Conservation (phyloP, 92 coral and sea anemone genomes). For the Pocillopora meandrina region DNA sequence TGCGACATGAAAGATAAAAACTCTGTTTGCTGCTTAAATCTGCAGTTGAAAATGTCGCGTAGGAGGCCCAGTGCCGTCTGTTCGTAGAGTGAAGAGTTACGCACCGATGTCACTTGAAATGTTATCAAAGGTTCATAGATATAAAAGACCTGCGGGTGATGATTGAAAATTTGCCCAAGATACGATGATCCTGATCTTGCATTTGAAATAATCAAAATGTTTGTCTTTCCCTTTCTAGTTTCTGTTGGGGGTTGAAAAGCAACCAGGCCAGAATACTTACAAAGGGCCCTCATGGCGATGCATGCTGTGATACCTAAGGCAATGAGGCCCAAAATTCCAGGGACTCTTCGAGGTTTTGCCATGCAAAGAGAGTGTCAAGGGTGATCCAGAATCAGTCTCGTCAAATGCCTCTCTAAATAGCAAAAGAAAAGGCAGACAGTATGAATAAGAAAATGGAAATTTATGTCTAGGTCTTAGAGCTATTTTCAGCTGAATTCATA, state of each 20-base stretch:
- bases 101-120: conserved; percentile 56
- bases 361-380: conserved; percentile 4
- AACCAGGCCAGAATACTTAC: conserved; percentile 12
- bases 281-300: conserved; percentile 9
- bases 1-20: conserved; percentile 70
- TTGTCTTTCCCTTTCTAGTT: conserved; percentile 5
- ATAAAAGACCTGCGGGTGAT: conserved; percentile 76
- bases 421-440: neutral
- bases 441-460: neutral
- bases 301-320: conserved; percentile 10
- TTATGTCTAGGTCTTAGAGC: too few relatives aligned
- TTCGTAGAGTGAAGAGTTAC: conserved; percentile 59
- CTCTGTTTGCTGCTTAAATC: conserved; percentile 72
- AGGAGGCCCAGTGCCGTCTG: conserved; percentile 56
- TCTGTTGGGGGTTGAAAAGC: neutral
- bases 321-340: conserved; percentile 18
- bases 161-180: conserved; percentile 89
- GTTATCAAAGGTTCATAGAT: conserved; percentile 83
- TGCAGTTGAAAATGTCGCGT: conserved; percentile 70
- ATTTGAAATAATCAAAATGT: conserved; percentile 79
- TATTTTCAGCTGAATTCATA: too few relatives aligned
- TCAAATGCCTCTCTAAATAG: neutral
- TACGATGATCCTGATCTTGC: conserved; percentile 90
- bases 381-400: neutral
- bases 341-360: conserved; percentile 26